Evolutionary conservation across 2,797 vertebrate species (phyloP).

Genomic region (Rhynchonycteris naso): DNA sequence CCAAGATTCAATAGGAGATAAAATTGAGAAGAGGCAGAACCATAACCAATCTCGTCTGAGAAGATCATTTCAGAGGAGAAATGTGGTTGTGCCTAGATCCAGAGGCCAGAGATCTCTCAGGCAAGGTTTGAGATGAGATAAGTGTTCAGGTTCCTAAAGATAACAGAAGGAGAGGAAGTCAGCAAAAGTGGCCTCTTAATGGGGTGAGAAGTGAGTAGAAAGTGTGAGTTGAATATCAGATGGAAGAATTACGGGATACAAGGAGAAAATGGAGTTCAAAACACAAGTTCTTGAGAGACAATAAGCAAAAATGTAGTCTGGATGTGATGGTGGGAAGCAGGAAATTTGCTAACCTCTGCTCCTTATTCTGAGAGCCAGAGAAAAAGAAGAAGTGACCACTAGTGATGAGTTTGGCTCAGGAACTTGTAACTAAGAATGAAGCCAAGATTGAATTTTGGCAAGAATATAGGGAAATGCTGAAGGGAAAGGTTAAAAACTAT

Average conservation of each 20-base stretch:
- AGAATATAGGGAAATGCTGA: background rate
- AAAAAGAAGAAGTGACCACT: constrained; percentile 52
- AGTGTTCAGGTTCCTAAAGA: background rate
- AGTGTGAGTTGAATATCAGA: background rate
- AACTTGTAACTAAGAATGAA: constrained; percentile 10
- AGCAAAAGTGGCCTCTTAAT: background rate
- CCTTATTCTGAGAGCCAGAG: constrained; percentile 27
- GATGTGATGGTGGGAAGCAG: constrained; percentile 42
- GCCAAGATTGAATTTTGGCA: constrained; percentile 43
- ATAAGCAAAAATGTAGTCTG: constrained; percentile 18
- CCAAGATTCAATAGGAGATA: background rate
- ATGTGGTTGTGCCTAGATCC: background rate
- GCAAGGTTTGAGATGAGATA: background rate
- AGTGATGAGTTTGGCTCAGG: constrained; percentile 44
- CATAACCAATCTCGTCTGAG: background rate
- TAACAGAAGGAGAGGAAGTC: background rate
- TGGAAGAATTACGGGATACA: background rate
- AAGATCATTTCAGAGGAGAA: background rate
- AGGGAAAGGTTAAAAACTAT: constrained; percentile 32
- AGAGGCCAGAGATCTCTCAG: background rate
- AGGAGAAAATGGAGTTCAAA: background rate
- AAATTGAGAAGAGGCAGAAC: background rate
- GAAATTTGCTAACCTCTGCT: constrained; percentile 42
- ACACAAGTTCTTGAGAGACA: background rate
- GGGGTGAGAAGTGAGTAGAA: background rate